Evolutionary conservation across 2,888 invertebrate genomes (phyloP).

Genomic region (Lasiommata megera): DNA sequence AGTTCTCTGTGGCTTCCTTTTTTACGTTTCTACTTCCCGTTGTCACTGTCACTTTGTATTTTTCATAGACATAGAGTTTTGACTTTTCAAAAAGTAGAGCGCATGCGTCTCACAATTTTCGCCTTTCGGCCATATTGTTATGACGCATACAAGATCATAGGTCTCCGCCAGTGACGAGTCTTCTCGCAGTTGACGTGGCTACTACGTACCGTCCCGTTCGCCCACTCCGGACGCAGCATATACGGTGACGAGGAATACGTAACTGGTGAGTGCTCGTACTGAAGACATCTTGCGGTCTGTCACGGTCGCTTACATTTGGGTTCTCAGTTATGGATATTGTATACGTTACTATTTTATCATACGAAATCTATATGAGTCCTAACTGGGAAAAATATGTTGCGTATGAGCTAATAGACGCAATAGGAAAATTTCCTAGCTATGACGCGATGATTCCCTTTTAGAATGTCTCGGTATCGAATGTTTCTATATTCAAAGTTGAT

Average conservation of each 20-base stretch:
- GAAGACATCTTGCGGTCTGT: slow-evolving; percentile 79
- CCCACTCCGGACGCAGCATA: slow-evolving; percentile 97
- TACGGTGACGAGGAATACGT: slow-evolving; percentile 97
- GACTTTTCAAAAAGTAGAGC: slow-evolving; percentile 39
- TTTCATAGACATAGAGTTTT: not conserved
- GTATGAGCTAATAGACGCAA: slow-evolving; percentile 64
- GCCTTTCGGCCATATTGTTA: slow-evolving; percentile 87
- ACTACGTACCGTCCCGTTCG: slow-evolving; percentile 95
- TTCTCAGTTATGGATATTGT: slow-evolving; percentile 69
- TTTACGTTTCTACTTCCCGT: slow-evolving; percentile 36
- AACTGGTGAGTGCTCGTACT: slow-evolving; percentile 90
- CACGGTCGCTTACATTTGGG: slow-evolving; percentile 72
- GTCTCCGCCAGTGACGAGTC: slow-evolving; percentile 91
- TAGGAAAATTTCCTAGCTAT: slow-evolving; percentile 68
- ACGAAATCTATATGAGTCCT: slow-evolving; percentile 44
- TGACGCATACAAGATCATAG: slow-evolving; percentile 89
- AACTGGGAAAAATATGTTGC: slow-evolving; percentile 53
- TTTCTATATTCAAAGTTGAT: slow-evolving; percentile 55
- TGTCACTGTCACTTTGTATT: slow-evolving; percentile 26
- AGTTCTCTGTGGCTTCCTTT: not conserved
- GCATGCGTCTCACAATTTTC: slow-evolving; percentile 78
- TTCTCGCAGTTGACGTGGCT: slow-evolving; percentile 94
- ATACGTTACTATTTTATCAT: slow-evolving; percentile 38
- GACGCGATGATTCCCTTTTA: slow-evolving; percentile 72
- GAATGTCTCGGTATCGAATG: slow-evolving; percentile 39